These are phyloP conservation scores for Dioctria linearis DNA, from an alignment of 2,888 invertebrate species.

Conservation along the genomic window DNA sequence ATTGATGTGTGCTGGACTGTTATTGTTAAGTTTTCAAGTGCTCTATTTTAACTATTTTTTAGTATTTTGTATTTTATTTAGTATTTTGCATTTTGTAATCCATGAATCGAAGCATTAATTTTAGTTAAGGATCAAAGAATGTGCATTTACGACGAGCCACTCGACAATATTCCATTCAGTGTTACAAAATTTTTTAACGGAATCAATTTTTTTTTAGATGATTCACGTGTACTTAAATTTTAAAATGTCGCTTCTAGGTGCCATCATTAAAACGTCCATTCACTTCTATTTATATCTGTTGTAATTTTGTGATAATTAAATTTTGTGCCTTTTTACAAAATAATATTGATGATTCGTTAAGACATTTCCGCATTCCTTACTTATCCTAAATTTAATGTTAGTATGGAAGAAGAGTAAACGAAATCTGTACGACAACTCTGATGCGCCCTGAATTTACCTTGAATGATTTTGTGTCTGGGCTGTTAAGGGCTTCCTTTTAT, in stretches of 20 bases:
- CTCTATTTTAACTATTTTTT: constrained; percentile 13
- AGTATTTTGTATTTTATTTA: constrained; percentile 6
- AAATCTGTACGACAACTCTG: too few species aligned
- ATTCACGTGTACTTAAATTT: constrained; percentile 45
- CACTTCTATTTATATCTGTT: constrained; percentile 50
- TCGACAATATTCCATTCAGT: constrained; percentile 9
- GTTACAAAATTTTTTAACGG: background rate
- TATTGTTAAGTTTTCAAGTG: constrained; percentile 18
- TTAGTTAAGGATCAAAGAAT: background rate
- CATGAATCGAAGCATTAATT: background rate
- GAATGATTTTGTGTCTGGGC: too few species aligned
- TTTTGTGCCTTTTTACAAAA: constrained; percentile 51
- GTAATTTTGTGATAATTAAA: constrained; percentile 51
- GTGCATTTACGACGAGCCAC: constrained; percentile 10
- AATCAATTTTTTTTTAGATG: background rate
- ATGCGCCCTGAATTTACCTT: too few species aligned
- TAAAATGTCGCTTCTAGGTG: constrained; percentile 43
- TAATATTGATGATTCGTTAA: background rate
- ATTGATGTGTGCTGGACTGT: constrained; percentile 5
- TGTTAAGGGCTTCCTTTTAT: too few species aligned
- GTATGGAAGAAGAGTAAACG: too few species aligned
- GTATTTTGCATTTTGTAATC: constrained; percentile 1
- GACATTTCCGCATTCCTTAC: too few species aligned
- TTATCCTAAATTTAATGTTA: too few species aligned
- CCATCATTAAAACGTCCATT: constrained; percentile 50